Evolutionary conservation across 2,888 invertebrate species (phyloP), one percentile per base, ranked within the genome.

Genomic region (Zhengitettix transpicula): DNA sequence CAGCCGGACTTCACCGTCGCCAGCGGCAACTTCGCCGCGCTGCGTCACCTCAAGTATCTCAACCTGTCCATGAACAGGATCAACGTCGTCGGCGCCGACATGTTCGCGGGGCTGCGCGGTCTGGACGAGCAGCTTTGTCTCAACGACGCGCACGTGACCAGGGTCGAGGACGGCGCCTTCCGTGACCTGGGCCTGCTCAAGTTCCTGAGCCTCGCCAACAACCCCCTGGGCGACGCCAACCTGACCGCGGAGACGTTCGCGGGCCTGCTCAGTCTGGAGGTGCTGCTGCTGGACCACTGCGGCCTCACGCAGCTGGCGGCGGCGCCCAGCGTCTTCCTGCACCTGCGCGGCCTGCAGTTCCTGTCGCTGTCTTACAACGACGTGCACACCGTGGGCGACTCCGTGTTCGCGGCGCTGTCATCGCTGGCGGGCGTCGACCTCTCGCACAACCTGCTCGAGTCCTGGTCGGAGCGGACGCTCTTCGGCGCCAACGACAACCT

Each of bases 201-300:
- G 66, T 69, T 75, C 64, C 69, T 82, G 1, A 78, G 80, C 68
- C 70, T 81, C 64, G 77, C 75, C 14, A 78, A 78, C 62, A 82
- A 82, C 67, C 74, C 74, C 12, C 69, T 81, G 52, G 71, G 74
- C 1, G 76, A 72, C 55, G 69, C 75, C 42, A 75, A 75, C 65
- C 65, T 78, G 42, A 73, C 74, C 1, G 68, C 71, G 62, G 65
- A 66, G 1, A 72, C 73, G 65, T 81, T 80, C 65, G 69, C 72
- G 53, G 79, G 80, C 0, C 68, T 81, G 16, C 73, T 72, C 51
- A 73, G 74, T 61, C 67, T 81, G 10, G 73, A 76, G 70, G 69
- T 76, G 12, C 67, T 81, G 1, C 72, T 74, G 14, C 66, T 81
- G 56, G 75, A 72, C 60, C 77, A 78, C 60, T 80, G 80, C 69